Evolutionary conservation across 1,140 invertebrate genomes (phyloP).

Genomic region (Heliothis virescens): DNA sequence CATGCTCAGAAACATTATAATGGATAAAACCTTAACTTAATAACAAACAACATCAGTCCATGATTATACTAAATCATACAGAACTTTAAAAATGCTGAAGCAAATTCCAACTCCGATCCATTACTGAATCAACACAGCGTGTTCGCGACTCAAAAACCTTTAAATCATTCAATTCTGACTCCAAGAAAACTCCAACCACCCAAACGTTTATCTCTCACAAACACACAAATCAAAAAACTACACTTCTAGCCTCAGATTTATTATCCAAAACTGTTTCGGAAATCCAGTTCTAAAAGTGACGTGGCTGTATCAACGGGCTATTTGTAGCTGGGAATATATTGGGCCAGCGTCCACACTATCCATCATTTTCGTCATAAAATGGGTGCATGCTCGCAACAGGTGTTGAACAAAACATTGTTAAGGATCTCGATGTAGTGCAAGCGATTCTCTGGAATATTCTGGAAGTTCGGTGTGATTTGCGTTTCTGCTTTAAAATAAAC

Average conservation of each 20-base stretch:
- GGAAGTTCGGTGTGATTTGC: too few relatives aligned
- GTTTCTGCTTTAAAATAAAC: too few relatives aligned
- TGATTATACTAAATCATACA: too few relatives aligned
- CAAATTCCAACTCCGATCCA: too few relatives aligned
- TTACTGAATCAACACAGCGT: neutral
- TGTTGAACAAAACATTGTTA: slow-evolving; percentile 25
- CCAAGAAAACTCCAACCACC: neutral
- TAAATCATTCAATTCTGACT: slow-evolving; percentile 3
- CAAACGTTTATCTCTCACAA: slow-evolving; percentile 41
- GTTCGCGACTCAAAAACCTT: neutral
- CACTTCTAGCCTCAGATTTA: slow-evolving; percentile 12
- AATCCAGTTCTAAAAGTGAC: slow-evolving; percentile 19
- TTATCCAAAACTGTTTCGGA: slow-evolving; percentile 32
- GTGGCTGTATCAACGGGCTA: slow-evolving; percentile 4
- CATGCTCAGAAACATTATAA: too few relatives aligned
- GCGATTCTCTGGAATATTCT: neutral
- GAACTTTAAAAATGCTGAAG: too few relatives aligned
- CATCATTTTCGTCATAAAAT: slow-evolving; percentile 41
- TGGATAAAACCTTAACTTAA: too few relatives aligned
- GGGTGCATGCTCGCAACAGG: slow-evolving; percentile 34
- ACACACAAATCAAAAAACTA: slow-evolving; percentile 45
- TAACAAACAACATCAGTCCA: too few relatives aligned
- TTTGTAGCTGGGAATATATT: slow-evolving; percentile 21
- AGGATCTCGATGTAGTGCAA: neutral
- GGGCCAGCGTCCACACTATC: neutral